Base-by-base conservation (phyloP, 1,140 invertebrate species). In the Drosophila subpulchrella region DNA sequence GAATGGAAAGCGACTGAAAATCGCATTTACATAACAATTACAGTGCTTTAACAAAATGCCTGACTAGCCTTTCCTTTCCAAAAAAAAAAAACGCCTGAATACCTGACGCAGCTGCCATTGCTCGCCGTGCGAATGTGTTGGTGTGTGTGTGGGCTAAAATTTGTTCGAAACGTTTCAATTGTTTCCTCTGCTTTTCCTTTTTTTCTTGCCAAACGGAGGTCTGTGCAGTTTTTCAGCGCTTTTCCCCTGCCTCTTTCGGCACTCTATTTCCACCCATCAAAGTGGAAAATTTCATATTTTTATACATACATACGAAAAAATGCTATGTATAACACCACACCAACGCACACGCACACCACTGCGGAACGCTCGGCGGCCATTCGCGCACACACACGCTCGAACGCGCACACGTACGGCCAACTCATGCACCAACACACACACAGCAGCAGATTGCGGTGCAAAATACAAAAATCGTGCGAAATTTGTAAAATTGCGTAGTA, bases 281-380 rank as follows among this genome's bases (percentile, higher is more conserved):
- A 80, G 76, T 90, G 88, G 81, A 89, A 91, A 91, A 75, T 78
- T 85, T 83, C 82, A 83, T 86, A 86, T 90, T 91, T 91, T 81
- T 86, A 86, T 86, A 91, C 81, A 91, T 89, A 91, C 81, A 91
- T 78, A 91, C 81, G 76, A 91, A 88, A 51, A 86, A 91, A 86
- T 68, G 89, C 89, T 89, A 91, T 91, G 89, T 91, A 91, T 91
- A 91, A 82, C 88, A 91, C 76, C 76, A 78, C 82, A 90, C 88
- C 55, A 76, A 78, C 72, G 82, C 71, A 86, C 53, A 50, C 76
- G 58, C 63, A 79, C 67, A 75, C 58, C 48, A 36, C 17, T 32
- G 48, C 41, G 51, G 20, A 56, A 32, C 38, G 63, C 57, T 68
- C 56, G 59, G 66, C 81, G 75, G 83, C 79, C 83, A 89, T 89